Evolutionary conservation across 2,797 vertebrate genomes (phyloP), one percentile per base, ranked within the genome.

Genomic region (Calcarius lapponicus): DNA sequence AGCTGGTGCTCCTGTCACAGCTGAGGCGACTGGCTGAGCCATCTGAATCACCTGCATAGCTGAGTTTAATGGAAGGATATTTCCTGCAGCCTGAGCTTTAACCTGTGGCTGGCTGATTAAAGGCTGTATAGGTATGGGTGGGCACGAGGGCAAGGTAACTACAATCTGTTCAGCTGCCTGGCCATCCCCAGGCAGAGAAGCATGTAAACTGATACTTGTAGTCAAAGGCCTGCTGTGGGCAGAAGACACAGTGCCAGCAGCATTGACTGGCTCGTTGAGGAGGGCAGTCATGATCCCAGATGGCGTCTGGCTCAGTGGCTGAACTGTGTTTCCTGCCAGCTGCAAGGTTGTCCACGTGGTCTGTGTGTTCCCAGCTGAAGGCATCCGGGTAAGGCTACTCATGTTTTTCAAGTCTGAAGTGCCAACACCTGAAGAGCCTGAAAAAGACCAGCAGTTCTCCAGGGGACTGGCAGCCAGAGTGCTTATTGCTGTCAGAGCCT

Each of bases 281-380:
- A 98, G 96, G 20, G 98, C 92, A 50, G 98, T 96, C 90, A 98
- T 96, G 92, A 97, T 96, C 96, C 98, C 97, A 80, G 97, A 98
- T 64, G 96, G 92, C 0, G 96, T 95, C 83, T 98, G 98, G 95
- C 97, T 98, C 83, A 99, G 98, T 10, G 99, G 99, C 95, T 99
- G 99, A 74, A 99, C 98, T 4, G 99, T 99, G 96, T 99, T 99
- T 72, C 99, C 99, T 1, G 99, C 98, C 92, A 99, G 98, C 81
- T 99, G 99, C 96, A 99, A 96, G 24, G 99, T 99, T 34, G 99
- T 99, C 99, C 99, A 99, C 0, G 99, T 99, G 21, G 99, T 99
- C 97, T 99, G 99, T 10, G 99, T 99, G 96, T 98, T 99, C 86
- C 99, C 99, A 90, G 98, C 98, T 9, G 98, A 98, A 86, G 98